phyloP scores from a whole-genome alignment of 2,797 vertebrate genomes.

The Anas acuta region DNA sequence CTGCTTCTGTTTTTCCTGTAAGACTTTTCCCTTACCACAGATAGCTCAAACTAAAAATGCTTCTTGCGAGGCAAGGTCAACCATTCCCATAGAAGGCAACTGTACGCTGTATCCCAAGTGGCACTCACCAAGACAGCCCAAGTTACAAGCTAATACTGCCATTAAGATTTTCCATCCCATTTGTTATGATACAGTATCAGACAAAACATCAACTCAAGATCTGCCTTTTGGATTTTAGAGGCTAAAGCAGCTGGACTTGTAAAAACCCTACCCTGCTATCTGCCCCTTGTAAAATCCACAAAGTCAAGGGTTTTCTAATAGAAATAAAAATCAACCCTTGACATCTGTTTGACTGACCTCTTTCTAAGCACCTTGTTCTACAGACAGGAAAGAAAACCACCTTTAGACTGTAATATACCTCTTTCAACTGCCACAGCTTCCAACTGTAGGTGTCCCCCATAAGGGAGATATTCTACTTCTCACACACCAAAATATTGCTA shows the following conservation, averaged over 20 bases:
- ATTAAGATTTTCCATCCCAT: background rate
- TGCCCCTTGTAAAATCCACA: background rate
- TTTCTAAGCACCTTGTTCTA: background rate
- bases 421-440: background rate
- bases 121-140: background rate
- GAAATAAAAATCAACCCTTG: background rate
- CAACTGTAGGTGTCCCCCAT: accelerated
- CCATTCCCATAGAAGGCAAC: background rate
- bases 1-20: background rate
- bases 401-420: background rate
- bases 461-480: background rate
- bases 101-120: background rate
- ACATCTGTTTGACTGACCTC: background rate
- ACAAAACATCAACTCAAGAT: background rate
- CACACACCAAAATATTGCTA: background rate
- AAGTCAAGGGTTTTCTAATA: background rate
- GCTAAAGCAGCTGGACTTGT: background rate
- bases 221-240: background rate
- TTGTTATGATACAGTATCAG: background rate
- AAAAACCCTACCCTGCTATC: background rate
- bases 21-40: background rate
- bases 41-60: background rate
- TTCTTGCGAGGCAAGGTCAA: background rate
- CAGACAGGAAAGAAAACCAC: accelerated
- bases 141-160: background rate